Percentiles rank a stretch among this genome's conserved stretches.
Evolutionary conservation across 2,797 vertebrate genomes (phyloP).

Genomic region (Pantherophis vulpinus): DNA sequence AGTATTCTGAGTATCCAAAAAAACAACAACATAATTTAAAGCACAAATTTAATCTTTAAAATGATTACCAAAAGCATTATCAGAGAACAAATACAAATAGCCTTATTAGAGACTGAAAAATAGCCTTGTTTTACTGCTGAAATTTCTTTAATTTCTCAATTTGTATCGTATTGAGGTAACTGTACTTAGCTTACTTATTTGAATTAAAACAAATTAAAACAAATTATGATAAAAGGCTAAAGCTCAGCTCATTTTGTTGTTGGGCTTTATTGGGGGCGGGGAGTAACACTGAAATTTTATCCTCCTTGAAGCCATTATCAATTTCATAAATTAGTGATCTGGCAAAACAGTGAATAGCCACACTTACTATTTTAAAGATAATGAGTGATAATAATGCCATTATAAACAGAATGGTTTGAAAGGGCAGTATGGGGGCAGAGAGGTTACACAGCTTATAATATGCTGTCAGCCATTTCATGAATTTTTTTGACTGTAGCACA

Average conservation of each 20-base stretch:
- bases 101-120: neutral
- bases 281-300: neutral
- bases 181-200: neutral
- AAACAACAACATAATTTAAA: neutral
- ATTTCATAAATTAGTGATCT: neutral
- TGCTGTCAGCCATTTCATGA: neutral
- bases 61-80: neutral
- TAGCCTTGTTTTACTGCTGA: neutral
- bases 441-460: neutral
- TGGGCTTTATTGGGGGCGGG: neutral
- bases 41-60: neutral
- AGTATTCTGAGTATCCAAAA: neutral
- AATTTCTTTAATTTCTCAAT: neutral
- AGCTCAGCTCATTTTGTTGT: neutral
- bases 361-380: neutral
- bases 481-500: neutral
- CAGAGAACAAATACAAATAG: neutral
- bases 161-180: neutral
- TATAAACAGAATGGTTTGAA: neutral
- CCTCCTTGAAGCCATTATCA: neutral
- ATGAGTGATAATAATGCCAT: neutral
- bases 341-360: neutral
- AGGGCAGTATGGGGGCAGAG: neutral
- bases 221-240: neutral
- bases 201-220: neutral